Conservation (phyloP, 2,888 invertebrate species). For the Sialis fuliginosa region DNA sequence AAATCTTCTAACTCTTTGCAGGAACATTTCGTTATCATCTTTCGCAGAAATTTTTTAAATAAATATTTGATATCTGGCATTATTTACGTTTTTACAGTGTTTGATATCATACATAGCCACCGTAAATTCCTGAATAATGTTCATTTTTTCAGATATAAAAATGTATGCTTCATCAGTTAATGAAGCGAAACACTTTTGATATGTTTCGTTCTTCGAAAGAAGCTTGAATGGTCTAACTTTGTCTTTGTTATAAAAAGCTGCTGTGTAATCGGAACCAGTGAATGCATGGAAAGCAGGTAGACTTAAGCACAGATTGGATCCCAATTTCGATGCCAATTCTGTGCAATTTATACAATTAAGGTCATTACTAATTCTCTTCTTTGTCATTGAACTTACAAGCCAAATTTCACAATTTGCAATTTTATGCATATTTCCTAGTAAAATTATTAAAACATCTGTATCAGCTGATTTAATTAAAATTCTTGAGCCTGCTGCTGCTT, state of each 20-base stretch:
- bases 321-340: constrained; percentile 7
- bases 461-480: constrained; percentile 9
- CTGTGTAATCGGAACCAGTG: constrained; percentile 11
- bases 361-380: too few relatives aligned
- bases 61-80: neutral
- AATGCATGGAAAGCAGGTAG: constrained; percentile 11
- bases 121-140: neutral
- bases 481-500: constrained; percentile 3
- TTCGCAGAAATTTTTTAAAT: neutral
- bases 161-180: neutral
- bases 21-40: neutral
- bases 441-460: constrained; percentile 9
- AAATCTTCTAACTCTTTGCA: neutral
- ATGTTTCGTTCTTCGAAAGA: constrained; percentile 4
- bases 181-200: constrained; percentile 6
- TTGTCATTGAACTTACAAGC: neutral
- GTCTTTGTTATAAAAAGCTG: constrained; percentile 11
- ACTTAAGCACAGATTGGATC: too few relatives aligned
- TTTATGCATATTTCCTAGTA: constrained; percentile 9
- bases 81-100: neutral
- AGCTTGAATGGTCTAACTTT: constrained; percentile 11
- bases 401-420: constrained; percentile 5
- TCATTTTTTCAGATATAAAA: neutral
- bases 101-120: neutral
- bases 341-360: constrained; percentile 8